phyloP scores from a whole-genome alignment of 2,797 vertebrate genomes.

The Enteromius mattozi region DNA sequence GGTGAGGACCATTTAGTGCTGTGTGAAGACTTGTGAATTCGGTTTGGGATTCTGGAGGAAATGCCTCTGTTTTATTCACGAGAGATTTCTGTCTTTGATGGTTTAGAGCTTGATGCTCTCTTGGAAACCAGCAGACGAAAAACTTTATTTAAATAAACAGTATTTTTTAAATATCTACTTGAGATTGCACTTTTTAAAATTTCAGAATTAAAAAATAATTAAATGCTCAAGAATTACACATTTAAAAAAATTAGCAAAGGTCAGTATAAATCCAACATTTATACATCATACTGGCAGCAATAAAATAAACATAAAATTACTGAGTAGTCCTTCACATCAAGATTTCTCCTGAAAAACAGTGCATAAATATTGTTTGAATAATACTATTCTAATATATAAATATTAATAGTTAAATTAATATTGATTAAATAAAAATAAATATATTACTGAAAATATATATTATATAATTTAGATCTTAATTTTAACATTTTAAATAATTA shows the following conservation, averaged over 20 bases:
- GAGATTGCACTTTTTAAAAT: not conserved
- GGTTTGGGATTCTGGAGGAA: slow-evolving; percentile 7
- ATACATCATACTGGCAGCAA: not conserved
- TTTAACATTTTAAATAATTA: not conserved
- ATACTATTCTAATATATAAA: no score
- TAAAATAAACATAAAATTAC: not conserved
- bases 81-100: not conserved
- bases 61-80: slow-evolving; percentile 21
- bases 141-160: not conserved
- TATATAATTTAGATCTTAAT: no score
- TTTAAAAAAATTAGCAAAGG: not conserved
- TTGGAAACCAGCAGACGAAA: not conserved
- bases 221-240: not conserved
- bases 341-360: not conserved
- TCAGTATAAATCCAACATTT: not conserved
- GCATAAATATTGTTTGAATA: not conserved
- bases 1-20: not conserved
- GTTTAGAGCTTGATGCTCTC: not conserved
- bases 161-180: no score
- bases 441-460: no score
- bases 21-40: not conserved
- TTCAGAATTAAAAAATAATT: not conserved
- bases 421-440: no score
- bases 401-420: no score
- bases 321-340: not conserved